Base-by-base conservation (phyloP, 2,113 vertebrate genomes). In the Microtus oregoni region DNA sequence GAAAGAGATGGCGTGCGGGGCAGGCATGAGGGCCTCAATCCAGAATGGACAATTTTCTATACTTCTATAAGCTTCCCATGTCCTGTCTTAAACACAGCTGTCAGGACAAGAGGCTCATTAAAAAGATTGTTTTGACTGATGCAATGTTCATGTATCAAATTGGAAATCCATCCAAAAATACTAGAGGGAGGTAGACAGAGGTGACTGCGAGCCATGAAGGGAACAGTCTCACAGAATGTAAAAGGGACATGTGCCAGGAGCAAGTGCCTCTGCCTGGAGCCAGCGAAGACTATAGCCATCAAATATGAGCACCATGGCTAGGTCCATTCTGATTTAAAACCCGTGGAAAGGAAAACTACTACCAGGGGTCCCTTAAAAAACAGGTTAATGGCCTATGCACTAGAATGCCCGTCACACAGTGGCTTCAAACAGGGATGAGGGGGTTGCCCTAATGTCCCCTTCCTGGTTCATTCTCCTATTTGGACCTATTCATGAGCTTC, bases 81-180 rank as follows among this genome's bases (percentile, higher is more conserved):
- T 75, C 94, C 91, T 38, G 90, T 92, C 89, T 96, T 96, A 97
- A 98, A 97, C 97, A 97, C 97, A 98, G 97, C 97, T 98, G 97
- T 93, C 96, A 95, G 91, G 92, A 98, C 92, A 97, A 97, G 96
- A 95, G 97, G 89, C 96, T 97, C 96, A 97, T 98, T 98, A 97
- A 95, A 96, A 96, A 96, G 91, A 94, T 91, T 95, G 95, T 97
- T 97, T 97, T 97, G 97, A 97, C 97, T 89, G 97, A 97, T 0
- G 70, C 91, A 79, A 94, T 91, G 96, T 79, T 97, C 97, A 87
- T 89, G 89, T 89, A 96, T 97, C 95, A 95, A 91, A 97, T 75
- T 97, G 96, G 95, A 97, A 96, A 96, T 83, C 85, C 3, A 5
- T 90, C 96, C 96, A 95, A 95, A 97, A 97, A 96, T 95, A 97